Evolutionary conservation across 2,888 invertebrate species (phyloP), one percentile per base, ranked within the genome.

Genomic region (Ephialtes manifestator): DNA sequence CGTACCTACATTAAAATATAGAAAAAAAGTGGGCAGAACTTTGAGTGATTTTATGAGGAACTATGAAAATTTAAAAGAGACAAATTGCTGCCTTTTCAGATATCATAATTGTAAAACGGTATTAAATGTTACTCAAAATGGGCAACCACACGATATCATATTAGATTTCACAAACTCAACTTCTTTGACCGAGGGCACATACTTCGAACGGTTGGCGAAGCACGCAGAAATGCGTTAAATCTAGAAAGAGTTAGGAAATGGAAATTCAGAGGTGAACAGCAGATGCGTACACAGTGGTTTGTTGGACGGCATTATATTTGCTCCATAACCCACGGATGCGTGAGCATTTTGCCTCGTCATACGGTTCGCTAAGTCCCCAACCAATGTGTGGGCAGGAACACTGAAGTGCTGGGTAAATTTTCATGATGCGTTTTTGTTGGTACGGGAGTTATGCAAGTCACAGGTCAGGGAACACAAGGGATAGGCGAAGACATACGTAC

Each of bases 391-490:
- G 10, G 31, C 31, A 10, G 67, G 55, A 8, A 24, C 55, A 39
- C 68, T 74, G 46, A 55, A 83, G 74, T 68, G 68, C 68, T 78
- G 51, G 74, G 60, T 60, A 75, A 79, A 83, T 75, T 79, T 60
- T 65, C 75, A 74, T 74, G 72, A 20, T 48, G 78, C 78, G 63
- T 68, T 83, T 67, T 72, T 48, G 78, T 67, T 68, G 60, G 70
- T 83, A 28, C 70, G 79, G 71, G 58, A 74, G 67, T n/a, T 43
- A 31, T 71, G 70, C 46, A 31, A 11, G 60, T 60, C 63, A 60
- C 51, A 48, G 67, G 46, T 76, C 75, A 60, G 68, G 43, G 67
- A 67, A 68, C 13, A 58, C 75, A 55, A 75, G 70, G 79, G 70
- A 35, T 39, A 28, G 60, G 15, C n/a, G 31, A 20, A 53, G 46